These are phyloP conservation scores for Odontophorus gujanensis DNA, from an alignment of 2,113 vertebrate genomes.

Conservation along the genomic window DNA sequence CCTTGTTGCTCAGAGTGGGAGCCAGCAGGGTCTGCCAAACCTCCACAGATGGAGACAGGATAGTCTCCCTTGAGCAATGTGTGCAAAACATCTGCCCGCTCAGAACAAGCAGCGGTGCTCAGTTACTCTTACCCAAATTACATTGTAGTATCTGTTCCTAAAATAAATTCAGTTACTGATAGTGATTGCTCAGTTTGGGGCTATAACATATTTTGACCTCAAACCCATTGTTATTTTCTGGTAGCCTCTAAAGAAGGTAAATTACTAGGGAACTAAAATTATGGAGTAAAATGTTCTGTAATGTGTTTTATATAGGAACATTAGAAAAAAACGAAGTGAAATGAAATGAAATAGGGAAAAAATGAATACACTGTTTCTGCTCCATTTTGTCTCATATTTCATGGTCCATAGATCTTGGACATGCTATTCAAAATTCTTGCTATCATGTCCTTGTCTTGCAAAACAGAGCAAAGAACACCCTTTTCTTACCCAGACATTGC, in stretches of 20 bases:
- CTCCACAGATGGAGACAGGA: accelerated
- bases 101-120: accelerated
- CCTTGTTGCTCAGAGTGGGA: background rate
- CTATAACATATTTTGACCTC: background rate
- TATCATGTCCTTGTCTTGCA: background rate
- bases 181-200: background rate
- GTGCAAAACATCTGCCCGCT: background rate
- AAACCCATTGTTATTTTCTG: background rate
- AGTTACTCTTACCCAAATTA: accelerated
- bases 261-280: background rate
- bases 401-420: background rate
- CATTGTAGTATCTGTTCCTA: accelerated
- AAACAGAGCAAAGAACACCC: background rate
- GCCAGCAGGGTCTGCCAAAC: background rate
- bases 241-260: background rate
- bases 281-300: background rate
- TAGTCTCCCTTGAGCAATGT: background rate
- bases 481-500: background rate
- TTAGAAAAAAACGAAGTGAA: background rate
- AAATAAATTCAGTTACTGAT: background rate
- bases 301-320: background rate
- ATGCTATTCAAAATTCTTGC: background rate
- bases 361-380: background rate
- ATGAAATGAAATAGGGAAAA: background rate
- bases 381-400: background rate